Evolutionary conservation across 2,888 invertebrate genomes (phyloP).

Genomic region (Petrolisthes cinctipes): DNA sequence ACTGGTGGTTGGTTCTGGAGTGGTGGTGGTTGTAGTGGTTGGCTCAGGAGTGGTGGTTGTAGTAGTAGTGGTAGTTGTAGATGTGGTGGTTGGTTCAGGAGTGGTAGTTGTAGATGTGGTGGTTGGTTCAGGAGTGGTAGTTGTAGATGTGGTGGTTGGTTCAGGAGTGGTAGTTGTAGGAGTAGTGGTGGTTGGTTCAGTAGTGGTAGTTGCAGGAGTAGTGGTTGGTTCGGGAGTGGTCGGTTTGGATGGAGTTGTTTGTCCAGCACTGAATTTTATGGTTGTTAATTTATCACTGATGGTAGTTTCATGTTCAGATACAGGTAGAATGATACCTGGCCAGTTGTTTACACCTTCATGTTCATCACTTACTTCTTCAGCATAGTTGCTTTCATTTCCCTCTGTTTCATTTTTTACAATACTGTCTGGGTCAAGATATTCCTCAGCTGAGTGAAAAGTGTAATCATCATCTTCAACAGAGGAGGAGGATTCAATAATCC

Average conservation of each 20-base stretch:
- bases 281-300: too few species aligned
- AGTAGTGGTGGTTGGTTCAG: background rate
- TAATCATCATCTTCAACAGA: constrained; percentile 5
- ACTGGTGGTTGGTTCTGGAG: background rate
- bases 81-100: background rate
- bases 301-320: too few species aligned
- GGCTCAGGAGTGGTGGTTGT: background rate
- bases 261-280: too few species aligned
- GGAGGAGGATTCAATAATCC: background rate
- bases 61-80: background rate
- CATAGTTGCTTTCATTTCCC: background rate
- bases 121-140: background rate
- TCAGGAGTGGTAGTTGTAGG: background rate
- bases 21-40: background rate
- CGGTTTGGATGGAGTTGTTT: background rate
- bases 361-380: background rate
- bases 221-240: background rate
- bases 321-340: too few species aligned
- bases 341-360: too few species aligned
- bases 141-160: background rate
- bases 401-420: background rate
- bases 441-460: constrained; percentile 14
- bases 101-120: background rate
- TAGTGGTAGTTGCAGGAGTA: background rate
- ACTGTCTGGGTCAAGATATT: background rate